Percentiles rank a stretch among this genome's conserved stretches.
These are phyloP conservation scores for Geranospiza caerulescens DNA, from an alignment of 2,797 vertebrate genomes.

Conservation along the genomic window DNA sequence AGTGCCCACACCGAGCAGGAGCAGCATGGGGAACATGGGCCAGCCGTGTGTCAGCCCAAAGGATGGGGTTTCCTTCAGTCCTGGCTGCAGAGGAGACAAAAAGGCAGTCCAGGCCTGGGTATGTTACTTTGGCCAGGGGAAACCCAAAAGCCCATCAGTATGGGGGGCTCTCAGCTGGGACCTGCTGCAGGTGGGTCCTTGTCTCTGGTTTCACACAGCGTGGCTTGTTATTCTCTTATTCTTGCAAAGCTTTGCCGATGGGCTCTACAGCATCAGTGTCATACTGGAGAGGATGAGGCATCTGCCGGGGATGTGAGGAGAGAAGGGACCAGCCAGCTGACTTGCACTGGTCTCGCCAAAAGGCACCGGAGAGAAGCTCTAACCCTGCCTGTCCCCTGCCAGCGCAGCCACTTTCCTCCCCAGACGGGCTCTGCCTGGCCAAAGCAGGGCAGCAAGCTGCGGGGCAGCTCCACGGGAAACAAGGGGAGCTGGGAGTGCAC, in stretches of 20 bases:
- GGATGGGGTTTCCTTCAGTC: not conserved
- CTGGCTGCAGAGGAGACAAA: not conserved
- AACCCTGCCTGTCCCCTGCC: not conserved
- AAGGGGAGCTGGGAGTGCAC: not conserved
- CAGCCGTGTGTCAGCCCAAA: not conserved
- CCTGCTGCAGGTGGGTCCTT: not conserved
- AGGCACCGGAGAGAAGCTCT: not conserved
- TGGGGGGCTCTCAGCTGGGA: not conserved
- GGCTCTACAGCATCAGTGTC: not conserved
- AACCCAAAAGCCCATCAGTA: not conserved
- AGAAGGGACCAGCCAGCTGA: not conserved
- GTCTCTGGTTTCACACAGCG: not conserved
- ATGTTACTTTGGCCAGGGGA: not conserved
- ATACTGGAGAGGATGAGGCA: not conserved
- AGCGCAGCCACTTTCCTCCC: not conserved
- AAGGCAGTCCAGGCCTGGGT: not conserved
- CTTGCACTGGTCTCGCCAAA: not conserved
- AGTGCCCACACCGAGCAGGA: accelerated
- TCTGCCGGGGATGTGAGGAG: not conserved
- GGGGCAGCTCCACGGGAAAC: accelerated
- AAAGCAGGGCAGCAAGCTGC: not conserved
- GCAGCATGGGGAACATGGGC: accelerated
- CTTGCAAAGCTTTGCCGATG: accelerated
- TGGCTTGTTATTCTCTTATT: accelerated
- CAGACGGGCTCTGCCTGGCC: not conserved